Percentiles rank a stretch among this genome's conserved stretches.
Evolutionary conservation across 92 coral and sea anemone genomes (phyloP).

Genomic region (Bergia sp.): DNA sequence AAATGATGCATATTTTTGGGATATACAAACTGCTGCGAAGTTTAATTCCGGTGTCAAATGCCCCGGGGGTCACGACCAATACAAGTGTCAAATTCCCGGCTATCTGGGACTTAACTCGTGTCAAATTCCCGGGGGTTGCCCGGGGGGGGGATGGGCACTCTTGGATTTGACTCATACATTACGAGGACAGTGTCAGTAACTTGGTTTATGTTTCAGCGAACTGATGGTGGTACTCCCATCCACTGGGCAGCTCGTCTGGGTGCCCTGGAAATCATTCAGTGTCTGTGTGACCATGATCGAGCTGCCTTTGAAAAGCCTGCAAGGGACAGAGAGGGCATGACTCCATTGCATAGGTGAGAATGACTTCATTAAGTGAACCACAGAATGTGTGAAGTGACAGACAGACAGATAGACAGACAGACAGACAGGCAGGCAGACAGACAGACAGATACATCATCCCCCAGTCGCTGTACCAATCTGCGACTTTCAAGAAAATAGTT

Average conservation of each 20-base stretch:
- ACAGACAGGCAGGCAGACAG: background rate
- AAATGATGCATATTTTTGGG: too few relatives aligned
- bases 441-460: too few relatives aligned
- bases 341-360: conserved; percentile 81
- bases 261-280: conserved; percentile 76
- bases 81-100: too few relatives aligned
- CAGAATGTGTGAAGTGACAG: background rate
- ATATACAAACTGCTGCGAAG: too few relatives aligned
- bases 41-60: too few relatives aligned
- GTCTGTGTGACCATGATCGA: conserved; percentile 71
- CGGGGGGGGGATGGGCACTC: too few relatives aligned
- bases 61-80: too few relatives aligned
- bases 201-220: conserved; percentile 46
- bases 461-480: background rate
- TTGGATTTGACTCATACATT: too few relatives aligned
- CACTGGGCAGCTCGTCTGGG: conserved; percentile 86
- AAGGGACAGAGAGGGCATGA: conserved; percentile 80
- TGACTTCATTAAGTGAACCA: background rate
- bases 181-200: background rate
- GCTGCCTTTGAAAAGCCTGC: conserved; percentile 60
- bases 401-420: background rate
- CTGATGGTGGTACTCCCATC: conserved; percentile 78
- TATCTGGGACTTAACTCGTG: too few relatives aligned
- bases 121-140: too few relatives aligned
- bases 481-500: background rate